phyloP scores from a whole-genome alignment of 2,797 vertebrate genomes.

The Lutra lutra region DNA sequence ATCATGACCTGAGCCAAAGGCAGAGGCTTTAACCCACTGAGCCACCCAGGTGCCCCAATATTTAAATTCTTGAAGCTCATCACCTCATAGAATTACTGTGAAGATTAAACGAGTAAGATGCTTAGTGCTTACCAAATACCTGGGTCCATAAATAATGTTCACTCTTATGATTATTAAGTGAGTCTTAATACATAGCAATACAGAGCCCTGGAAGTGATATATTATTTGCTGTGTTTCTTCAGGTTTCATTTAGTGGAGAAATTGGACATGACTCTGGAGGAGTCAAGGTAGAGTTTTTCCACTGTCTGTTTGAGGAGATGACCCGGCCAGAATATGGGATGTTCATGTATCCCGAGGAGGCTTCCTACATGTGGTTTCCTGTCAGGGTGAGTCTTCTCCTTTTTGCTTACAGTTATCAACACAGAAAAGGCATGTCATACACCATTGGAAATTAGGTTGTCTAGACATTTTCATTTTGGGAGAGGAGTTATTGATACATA shows the following conservation, averaged over 20 bases:
- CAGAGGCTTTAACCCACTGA: too few relatives aligned
- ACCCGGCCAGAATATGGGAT: conserved; percentile 73
- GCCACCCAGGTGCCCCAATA: neutral
- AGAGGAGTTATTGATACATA: neutral
- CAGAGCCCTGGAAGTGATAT: neutral
- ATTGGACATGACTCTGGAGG: neutral
- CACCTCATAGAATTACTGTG: neutral
- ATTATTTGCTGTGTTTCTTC: neutral
- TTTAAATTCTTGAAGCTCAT: neutral
- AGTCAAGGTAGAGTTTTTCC: conserved; percentile 78
- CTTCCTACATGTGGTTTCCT: conserved; percentile 83
- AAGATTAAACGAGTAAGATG: neutral
- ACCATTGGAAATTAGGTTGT: conserved; percentile 12
- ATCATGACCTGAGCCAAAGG: too few relatives aligned
- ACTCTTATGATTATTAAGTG: neutral
- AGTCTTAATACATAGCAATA: neutral
- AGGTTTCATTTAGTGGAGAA: conserved; percentile 81
- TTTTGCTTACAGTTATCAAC: neutral
- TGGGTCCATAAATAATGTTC: neutral
- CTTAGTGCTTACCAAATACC: neutral
- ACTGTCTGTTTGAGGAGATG: conserved; percentile 75
- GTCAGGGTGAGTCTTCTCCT: conserved; percentile 63
- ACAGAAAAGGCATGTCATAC: neutral
- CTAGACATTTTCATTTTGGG: neutral
- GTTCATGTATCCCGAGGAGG: conserved; percentile 63